Evolutionary conservation across 2,888 invertebrate genomes (phyloP).

Genomic region (Pollenia amentaria): DNA sequence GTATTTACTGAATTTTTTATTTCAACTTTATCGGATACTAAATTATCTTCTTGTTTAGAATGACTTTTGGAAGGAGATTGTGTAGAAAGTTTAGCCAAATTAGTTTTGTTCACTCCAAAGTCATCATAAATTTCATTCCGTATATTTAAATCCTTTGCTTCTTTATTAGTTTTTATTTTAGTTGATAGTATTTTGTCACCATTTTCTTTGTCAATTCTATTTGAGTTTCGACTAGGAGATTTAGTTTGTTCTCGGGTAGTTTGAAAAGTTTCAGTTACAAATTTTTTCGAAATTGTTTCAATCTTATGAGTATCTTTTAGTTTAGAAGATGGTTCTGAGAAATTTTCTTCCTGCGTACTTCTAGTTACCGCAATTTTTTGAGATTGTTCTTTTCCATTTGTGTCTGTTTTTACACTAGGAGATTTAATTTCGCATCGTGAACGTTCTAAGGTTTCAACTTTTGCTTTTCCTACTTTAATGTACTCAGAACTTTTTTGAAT

Average conservation of each 20-base stretch:
- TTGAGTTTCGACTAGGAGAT: neutral
- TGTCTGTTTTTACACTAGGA: too few species aligned
- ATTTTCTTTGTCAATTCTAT: neutral
- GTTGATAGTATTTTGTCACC: neutral
- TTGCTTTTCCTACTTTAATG: neutral
- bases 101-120: too few species aligned
- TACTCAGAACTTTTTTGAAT: neutral
- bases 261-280: neutral
- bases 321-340: neutral
- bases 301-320: neutral
- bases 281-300: neutral
- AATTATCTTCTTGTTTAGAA: too few species aligned
- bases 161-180: neutral
- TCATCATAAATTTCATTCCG: too few species aligned
- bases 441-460: too few species aligned
- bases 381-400: too few species aligned
- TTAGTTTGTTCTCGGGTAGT: neutral
- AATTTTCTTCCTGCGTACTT: neutral
- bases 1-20: too few species aligned
- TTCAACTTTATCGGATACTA: too few species aligned
- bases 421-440: too few species aligned
- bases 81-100: too few species aligned
- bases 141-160: neutral
- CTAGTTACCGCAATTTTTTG: too few species aligned
- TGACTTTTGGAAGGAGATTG: too few species aligned